Percentiles rank a stretch among this genome's conserved stretches.
Evolutionary conservation across 1,140 invertebrate genomes (phyloP).

Genomic region (Meteorus sp.): DNA sequence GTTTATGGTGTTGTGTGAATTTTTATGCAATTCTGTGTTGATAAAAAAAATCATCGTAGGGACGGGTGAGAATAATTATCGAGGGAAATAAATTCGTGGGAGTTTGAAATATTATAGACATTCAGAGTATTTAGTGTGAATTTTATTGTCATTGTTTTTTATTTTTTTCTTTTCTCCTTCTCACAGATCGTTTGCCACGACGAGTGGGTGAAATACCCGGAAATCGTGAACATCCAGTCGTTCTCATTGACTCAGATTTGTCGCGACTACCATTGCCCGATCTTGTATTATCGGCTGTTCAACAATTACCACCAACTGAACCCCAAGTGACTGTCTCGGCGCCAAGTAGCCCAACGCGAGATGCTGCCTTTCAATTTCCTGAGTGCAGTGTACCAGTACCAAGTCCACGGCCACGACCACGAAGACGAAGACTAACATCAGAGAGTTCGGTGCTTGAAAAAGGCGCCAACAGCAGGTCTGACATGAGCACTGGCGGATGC

Average conservation of each 20-base stretch:
- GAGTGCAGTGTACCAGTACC: slow-evolving; percentile 52
- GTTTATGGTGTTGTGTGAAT: too few relatives aligned
- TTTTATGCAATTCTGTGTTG: too few relatives aligned
- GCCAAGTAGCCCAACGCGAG: slow-evolving; percentile 54
- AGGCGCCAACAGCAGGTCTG: slow-evolving; percentile 28
- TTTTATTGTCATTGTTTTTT: neutral
- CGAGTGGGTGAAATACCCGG: slow-evolving; percentile 36
- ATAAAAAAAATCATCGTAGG: too few relatives aligned
- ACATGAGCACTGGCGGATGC: slow-evolving; percentile 34
- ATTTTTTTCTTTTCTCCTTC: slow-evolving; percentile 8
- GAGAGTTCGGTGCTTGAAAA: slow-evolving; percentile 43
- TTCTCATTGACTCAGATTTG: slow-evolving; percentile 51
- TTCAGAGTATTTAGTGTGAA: neutral
- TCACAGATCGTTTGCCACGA: slow-evolving; percentile 51
- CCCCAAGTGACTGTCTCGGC: slow-evolving; percentile 55
- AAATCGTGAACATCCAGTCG: slow-evolving; percentile 44
- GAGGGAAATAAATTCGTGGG: too few relatives aligned
- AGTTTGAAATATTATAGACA: neutral
- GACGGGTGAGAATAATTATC: too few relatives aligned
- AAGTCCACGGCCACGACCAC: slow-evolving; percentile 53
- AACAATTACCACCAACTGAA: slow-evolving; percentile 48
- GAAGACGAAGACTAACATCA: slow-evolving; percentile 51
- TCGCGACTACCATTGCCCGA: slow-evolving; percentile 51
- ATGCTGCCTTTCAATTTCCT: slow-evolving; percentile 57
- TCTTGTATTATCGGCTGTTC: slow-evolving; percentile 51